Conservation (phyloP, 2,888 invertebrate species). For the Napeogenes sylphis region DNA sequence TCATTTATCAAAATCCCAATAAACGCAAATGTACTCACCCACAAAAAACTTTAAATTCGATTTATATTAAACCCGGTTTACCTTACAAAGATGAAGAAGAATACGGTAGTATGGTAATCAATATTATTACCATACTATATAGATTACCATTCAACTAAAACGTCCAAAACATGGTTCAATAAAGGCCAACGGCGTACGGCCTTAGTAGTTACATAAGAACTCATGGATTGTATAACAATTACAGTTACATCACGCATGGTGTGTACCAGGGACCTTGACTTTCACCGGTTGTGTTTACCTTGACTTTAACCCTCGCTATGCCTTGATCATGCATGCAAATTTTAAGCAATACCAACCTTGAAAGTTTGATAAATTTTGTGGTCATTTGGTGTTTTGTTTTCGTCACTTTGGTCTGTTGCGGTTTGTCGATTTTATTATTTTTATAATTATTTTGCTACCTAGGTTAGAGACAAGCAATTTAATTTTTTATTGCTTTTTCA, state of each 20-base stretch:
- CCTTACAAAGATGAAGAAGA: too few relatives aligned
- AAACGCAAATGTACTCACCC: too few relatives aligned
- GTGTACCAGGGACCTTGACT: constrained; percentile 54
- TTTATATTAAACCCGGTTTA: too few relatives aligned
- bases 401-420: not conserved
- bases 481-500: too few relatives aligned
- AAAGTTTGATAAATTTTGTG: constrained; percentile 1
- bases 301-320: constrained; percentile 43
- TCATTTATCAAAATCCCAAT: too few relatives aligned
- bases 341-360: constrained; percentile 16
- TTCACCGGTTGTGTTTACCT: constrained; percentile 53
- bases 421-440: not conserved
- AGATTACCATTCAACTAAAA: not conserved
- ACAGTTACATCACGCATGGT: constrained; percentile 44
- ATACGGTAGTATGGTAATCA: not conserved
- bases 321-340: constrained; percentile 26
- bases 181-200: constrained; percentile 11
- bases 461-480: too few relatives aligned
- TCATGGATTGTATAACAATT: constrained; percentile 25
- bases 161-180: not conserved
- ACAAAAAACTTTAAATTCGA: too few relatives aligned
- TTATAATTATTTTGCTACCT: too few relatives aligned
- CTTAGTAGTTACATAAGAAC: constrained; percentile 23
- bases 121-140: not conserved
- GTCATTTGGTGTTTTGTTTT: constrained; percentile 2